Evolutionary conservation across 1,140 invertebrate species (phyloP).

Genomic region (Zaprionus africanus): DNA sequence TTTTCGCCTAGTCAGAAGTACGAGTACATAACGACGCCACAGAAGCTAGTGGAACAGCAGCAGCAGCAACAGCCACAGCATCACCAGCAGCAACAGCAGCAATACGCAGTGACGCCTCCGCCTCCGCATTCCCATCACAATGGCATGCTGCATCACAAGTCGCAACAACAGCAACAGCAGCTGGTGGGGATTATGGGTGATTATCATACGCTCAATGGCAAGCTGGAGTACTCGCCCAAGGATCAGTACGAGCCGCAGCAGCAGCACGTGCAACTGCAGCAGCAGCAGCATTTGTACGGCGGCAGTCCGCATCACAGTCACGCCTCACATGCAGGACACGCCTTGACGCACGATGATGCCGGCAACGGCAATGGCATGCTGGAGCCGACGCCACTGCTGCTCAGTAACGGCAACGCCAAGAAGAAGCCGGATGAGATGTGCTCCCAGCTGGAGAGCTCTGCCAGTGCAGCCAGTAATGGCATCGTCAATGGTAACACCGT

Average conservation of each 20-base stretch:
- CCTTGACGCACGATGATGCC: constrained; percentile 38
- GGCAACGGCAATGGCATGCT: constrained; percentile 61
- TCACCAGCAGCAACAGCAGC: constrained; percentile 71
- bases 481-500: constrained; percentile 23
- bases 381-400: constrained; percentile 43
- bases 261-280: constrained; percentile 54
- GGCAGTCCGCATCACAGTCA: constrained; percentile 70
- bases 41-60: constrained; percentile 70
- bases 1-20: constrained; percentile 83
- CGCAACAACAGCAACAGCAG: constrained; percentile 66
- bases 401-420: constrained; percentile 47
- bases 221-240: constrained; percentile 79
- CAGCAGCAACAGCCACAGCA: constrained; percentile 62
- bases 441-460: constrained; percentile 50
- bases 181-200: constrained; percentile 68
- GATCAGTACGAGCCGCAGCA: constrained; percentile 69
- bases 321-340: constrained; percentile 21
- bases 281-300: constrained; percentile 65
- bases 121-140: constrained; percentile 59
- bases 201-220: constrained; percentile 73
- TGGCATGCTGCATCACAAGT: constrained; percentile 69
- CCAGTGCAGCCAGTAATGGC: constrained; percentile 42
- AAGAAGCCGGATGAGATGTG: constrained; percentile 77
- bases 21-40: constrained; percentile 74
- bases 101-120: constrained; percentile 68